Percentiles rank a stretch among this genome's conserved stretches.
Evolutionary conservation across 2,113 vertebrate genomes (phyloP).

Genomic region (Zosterops borbonicus): DNA sequence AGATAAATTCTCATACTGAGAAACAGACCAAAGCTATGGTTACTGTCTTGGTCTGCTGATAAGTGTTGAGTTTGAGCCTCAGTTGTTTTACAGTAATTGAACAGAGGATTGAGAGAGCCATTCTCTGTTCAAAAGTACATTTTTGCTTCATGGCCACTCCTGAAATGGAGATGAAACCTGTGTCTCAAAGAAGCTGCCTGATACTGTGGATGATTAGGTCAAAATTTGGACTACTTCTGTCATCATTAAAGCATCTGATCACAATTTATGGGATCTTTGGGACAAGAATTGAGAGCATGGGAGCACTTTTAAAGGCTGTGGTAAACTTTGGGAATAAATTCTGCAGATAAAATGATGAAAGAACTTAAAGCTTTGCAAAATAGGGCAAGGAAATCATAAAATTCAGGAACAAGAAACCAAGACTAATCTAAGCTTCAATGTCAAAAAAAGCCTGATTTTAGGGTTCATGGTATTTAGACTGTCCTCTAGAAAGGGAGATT

Average conservation of each 20-base stretch:
- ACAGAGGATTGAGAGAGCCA: neutral
- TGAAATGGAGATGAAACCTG: neutral
- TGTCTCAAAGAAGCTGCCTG: neutral
- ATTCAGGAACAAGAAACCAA: neutral
- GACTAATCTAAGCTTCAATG: neutral
- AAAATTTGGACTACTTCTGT: neutral
- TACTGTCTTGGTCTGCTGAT: neutral
- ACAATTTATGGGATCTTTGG: neutral
- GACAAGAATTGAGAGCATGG: neutral
- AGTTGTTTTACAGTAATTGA: neutral
- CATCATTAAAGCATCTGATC: neutral
- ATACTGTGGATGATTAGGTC: neutral
- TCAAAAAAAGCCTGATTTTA: neutral
- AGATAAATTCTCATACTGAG: neutral
- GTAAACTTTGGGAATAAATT: neutral
- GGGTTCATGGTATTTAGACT: neutral
- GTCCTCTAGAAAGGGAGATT: neutral
- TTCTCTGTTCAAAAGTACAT: neutral
- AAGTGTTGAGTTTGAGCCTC: neutral
- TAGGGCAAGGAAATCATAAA: neutral
- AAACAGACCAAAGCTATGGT: neutral
- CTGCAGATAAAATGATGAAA: neutral
- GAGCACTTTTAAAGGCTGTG: neutral
- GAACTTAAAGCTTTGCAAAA: neutral
- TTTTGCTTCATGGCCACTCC: neutral